Base-by-base conservation (phyloP, 2,888 invertebrate genomes). In the Resseliella maxima region DNA sequence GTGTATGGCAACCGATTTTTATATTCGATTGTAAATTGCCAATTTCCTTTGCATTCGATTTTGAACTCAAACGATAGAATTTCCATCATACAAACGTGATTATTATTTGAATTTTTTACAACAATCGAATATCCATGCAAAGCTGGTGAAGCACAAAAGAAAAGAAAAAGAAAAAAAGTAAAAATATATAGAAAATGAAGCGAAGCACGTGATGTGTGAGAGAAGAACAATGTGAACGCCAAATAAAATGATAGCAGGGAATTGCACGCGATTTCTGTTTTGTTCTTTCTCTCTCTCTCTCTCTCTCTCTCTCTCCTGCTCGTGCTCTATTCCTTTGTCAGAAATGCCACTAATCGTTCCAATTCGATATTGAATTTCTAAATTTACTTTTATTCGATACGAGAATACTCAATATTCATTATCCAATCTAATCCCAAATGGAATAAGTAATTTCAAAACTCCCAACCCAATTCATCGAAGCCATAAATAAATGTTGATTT, bases 51-150 rank as follows among this genome's bases (percentile, higher is more conserved):
- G 12, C 41, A 50, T 50, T 50, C 46, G 46, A 50, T 50, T 50
- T 50, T 18, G 46, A 15, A 18, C 18, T 50, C 41, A 18, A 24
- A 59, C 24, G 5, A 24, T n/a, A 59, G 10, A 3, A 8, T 59
- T 59, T 2, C 59, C 59, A 10, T 59, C 59, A 24, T 6, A 59
- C 59, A 59, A 50, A 50, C 46, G 46, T 50, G 46, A 59, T 59
- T 59, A 59, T 59, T 59, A 59, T 59, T n/a, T 59, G 59, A 59
- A 24, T 59, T 59, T 59, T 59, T 59, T 24, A 59, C 59, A 59
- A 24, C 24, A 59, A 59, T 15, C 50, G 21, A 50, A 59, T 24
- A n/a, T n/a, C n/a, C n/a, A n/a, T n/a, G n/a, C n/a, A n/a, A n/a
- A n/a, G n/a, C n/a, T n/a, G n/a, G n/a, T n/a, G n/a, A n/a, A n/a